Conservation (phyloP, 2,888 invertebrate genomes). For the Cylloceria caligata region DNA sequence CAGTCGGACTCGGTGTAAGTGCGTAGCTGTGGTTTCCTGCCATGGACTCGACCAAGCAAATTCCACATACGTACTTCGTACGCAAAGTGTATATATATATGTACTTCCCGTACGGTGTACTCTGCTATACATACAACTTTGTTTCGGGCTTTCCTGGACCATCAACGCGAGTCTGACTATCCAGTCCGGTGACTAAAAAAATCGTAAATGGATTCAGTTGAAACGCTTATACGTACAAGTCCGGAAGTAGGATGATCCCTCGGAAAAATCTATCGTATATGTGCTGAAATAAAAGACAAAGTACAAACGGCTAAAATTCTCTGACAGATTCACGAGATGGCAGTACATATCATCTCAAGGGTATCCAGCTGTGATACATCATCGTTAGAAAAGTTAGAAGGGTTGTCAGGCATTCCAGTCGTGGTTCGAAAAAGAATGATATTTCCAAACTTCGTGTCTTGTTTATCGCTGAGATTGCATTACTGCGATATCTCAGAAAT, state of each 20-base stretch:
- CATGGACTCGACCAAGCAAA: constrained; percentile 10
- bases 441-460: background rate
- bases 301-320: background rate
- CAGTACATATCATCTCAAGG: background rate
- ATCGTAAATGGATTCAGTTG: constrained; percentile 27
- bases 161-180: background rate
- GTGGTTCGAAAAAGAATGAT: background rate
- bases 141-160: constrained; percentile 33
- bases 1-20: constrained; percentile 23
- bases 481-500: background rate
- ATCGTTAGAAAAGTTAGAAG: constrained; percentile 21
- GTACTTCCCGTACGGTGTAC: background rate
- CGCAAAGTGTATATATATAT: background rate
- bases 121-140: constrained; percentile 37
- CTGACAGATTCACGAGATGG: background rate
- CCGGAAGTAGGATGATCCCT: constrained; percentile 7
- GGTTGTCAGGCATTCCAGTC: background rate
- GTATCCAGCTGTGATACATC: background rate
- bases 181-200: background rate
- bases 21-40: constrained; percentile 29
- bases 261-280: constrained; percentile 1
- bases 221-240: constrained; percentile 22
- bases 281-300: background rate
- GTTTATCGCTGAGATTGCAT: background rate
- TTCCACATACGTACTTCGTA: constrained; percentile 22